Conservation (phyloP, 1,140 invertebrate species). For the Meloidogyne floridensis region DNA sequence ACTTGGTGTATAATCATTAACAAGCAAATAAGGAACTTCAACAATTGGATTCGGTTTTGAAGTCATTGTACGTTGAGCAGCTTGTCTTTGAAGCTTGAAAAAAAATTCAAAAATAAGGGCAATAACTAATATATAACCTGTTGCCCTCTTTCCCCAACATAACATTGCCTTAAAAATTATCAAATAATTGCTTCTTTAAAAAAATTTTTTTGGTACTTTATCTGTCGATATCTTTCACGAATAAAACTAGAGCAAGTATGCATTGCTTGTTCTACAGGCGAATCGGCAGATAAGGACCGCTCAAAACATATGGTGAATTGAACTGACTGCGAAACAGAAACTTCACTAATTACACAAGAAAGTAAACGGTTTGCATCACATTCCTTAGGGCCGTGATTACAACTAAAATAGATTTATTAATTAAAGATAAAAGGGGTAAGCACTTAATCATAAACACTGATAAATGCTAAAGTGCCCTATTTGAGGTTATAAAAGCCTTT, state of each 20-base stretch:
- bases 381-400: slow-evolving; percentile 64
- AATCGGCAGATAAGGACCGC: slow-evolving; percentile 37
- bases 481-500: no score
- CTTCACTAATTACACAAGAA: slow-evolving; percentile 60
- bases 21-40: slow-evolving; percentile 62
- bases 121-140: background rate
- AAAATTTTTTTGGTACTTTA: slow-evolving; percentile 44
- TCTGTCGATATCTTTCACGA: slow-evolving; percentile 55
- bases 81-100: slow-evolving; percentile 57
- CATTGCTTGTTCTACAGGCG: slow-evolving; percentile 54
- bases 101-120: background rate
- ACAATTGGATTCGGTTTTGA: slow-evolving; percentile 59
- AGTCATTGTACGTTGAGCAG: slow-evolving; percentile 59
- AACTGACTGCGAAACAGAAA: slow-evolving; percentile 47
- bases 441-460: no score
- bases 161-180: slow-evolving; percentile 48
- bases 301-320: slow-evolving; percentile 65
- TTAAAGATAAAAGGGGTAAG: no score
- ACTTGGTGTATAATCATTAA: slow-evolving; percentile 41
- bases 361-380: slow-evolving; percentile 64
- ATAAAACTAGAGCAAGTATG: slow-evolving; percentile 61
- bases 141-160: slow-evolving; percentile 53
- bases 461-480: no score
- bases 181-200: background rate
- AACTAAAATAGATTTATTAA: slow-evolving; percentile 31